Base-by-base conservation (phyloP, 2,888 invertebrate species). In the Danaus chrysippus region DNA sequence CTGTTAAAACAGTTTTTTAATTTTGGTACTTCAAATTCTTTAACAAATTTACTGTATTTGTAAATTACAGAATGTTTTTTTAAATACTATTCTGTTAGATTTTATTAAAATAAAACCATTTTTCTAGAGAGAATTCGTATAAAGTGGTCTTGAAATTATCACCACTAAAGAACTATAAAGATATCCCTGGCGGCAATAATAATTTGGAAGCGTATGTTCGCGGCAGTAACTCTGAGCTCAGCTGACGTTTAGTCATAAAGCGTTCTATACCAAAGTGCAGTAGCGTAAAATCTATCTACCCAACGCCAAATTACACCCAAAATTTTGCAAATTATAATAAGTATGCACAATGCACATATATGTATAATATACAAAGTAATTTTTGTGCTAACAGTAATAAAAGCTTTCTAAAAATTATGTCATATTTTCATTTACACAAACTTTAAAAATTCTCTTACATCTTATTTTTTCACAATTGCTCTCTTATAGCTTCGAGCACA, bases 171-270 rank as follows among this genome's bases (percentile, higher is more conserved):
- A 17, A 17, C 9, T 49, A 49, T 49, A 49, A 49, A 49, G 3
- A 49, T 49, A 49, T 49, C 17, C 17, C 17, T 15, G 10, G 10
- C 23, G n/a, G 49, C 49, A 49, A 49, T 49, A 49, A 49, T 49
- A 10, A 49, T 49, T 49, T 49, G 15, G 17, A 49, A 49, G 49
- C 10, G 10, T 49, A 49, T 10, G 23, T 34, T 42, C 53, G 19
- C 58, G 53, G 55, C 58, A 59, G 55, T 54, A 54, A 58, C 60
- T 66, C 49, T 58, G 63, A 59, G 59, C 58, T 55, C 65, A 65
- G 59, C 61, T 63, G 61, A 63, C 66, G 63, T 17, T 49, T 2
- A 15, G 17, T 49, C 49, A 15, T 10, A 17, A 49, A 17, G 49
- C 49, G 49, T 49, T 49, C 17, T 17, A 17, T 49, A 3, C 49